Base-by-base conservation (phyloP, 2,888 invertebrate species). In the Dryococelus australis region DNA sequence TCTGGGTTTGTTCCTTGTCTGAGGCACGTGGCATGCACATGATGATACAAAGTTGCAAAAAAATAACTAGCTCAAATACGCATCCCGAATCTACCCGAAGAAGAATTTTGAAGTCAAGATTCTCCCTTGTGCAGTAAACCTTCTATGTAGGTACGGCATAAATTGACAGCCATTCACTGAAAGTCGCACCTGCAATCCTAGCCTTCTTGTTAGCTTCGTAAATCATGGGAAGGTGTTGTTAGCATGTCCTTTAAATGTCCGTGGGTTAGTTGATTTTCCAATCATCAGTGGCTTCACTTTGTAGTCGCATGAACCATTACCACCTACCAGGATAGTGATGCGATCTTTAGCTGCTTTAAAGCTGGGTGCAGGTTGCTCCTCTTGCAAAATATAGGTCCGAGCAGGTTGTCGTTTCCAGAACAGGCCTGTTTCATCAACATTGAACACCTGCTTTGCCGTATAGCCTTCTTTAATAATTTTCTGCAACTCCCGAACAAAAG, bases 231-330 rank as follows among this genome's bases (percentile, higher is more conserved):
- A 86, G 81, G 51, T 83, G 24, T 47, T 86, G 13, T 26, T 81
- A 24, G 28, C 27, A 27, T 27, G 10, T 12, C 27, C 53, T 47
- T 27, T 86, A 47, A 20, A 86, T 47, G 24, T 47, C 81, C 47
- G 24, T 16, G 83, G 81, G 81, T 80, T 47, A 13, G 27, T 12
- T n/a, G 86, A 81, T 13, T 28, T 28, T 26, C 27, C 79, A 28
- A 86, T 43, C 83, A 86, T 9, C 28, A 86, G 43, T 43, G 86
- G 86, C 24, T 86, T 86, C 27, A 80, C 13, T 12, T 83, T 83
- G 53, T n/a, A 86, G 28, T 86, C 81, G 26, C 86, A 80, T 12
- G 79, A n/a, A 20, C 81, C 86, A 83, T 86, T 86, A 26, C 83
- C 81, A 51, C 86, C 27, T 12, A 86, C 20, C n/a, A 86, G 47